phyloP scores from a whole-genome alignment of 1,140 invertebrate species.

The Drosophila melanica region DNA sequence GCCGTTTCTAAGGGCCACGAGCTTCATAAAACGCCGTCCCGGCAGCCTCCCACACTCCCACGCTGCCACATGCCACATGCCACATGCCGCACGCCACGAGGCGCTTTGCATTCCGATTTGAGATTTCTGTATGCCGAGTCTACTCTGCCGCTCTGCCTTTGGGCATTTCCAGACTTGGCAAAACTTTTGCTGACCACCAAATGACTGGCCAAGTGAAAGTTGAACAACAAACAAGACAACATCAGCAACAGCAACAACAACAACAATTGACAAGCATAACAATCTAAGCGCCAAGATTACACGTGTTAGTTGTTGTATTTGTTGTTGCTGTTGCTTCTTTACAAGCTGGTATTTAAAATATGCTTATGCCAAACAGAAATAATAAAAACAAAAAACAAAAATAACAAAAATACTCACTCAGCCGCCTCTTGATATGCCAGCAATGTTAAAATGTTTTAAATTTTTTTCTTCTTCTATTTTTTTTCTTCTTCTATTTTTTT shows the following conservation, averaged over 20 bases:
- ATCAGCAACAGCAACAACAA: constrained; percentile 44
- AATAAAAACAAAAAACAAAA: background rate
- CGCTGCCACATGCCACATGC: background rate
- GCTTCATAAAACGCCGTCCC: constrained; percentile 25
- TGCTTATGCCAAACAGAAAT: constrained; percentile 41
- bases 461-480: constrained; percentile 21
- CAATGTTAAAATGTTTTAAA: constrained; percentile 43
- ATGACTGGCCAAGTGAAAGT: constrained; percentile 69
- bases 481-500: constrained; percentile 3
- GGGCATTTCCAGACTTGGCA: background rate
- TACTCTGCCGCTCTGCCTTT: background rate
- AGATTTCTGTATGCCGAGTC: constrained; percentile 22
- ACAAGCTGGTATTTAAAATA: constrained; percentile 59
- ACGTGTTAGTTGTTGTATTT: constrained; percentile 54
- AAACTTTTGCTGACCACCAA: constrained; percentile 41
- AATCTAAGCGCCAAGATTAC: constrained; percentile 60
- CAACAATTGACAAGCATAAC: constrained; percentile 62
- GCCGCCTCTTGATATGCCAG: constrained; percentile 41
- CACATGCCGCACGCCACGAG: constrained; percentile 8
- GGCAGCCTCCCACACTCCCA: background rate
- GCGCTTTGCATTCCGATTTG: constrained; percentile 38
- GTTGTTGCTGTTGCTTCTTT: constrained; percentile 32
- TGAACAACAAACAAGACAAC: constrained; percentile 50
- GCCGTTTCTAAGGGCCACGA: constrained; percentile 27
- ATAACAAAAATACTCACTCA: constrained; percentile 1